Conservation (phyloP, 2,888 invertebrate species). For the Merodon equestris region DNA sequence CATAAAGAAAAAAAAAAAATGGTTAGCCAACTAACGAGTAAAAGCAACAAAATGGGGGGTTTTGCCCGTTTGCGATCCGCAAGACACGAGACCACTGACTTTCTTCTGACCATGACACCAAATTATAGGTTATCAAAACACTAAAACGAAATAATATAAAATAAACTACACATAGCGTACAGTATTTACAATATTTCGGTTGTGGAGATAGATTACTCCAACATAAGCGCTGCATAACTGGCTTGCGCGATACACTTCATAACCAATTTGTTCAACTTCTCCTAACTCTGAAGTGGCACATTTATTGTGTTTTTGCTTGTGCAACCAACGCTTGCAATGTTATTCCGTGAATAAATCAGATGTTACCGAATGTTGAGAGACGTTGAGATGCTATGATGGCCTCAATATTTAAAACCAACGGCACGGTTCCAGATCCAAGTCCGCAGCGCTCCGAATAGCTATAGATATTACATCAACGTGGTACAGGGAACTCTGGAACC, state of each 20-base stretch:
- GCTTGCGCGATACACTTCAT: constrained; percentile 9
- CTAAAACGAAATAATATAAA: constrained; percentile 44
- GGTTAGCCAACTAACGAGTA: no score
- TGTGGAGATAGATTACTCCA: constrained; percentile 53
- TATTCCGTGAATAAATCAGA: constrained; percentile 51
- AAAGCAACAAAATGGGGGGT: no score
- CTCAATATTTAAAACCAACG: constrained; percentile 43
- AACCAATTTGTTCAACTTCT: constrained; percentile 16
- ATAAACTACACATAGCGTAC: constrained; percentile 47
- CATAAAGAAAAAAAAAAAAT: no score
- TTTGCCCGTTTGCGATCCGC: no score
- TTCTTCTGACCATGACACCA: no score
- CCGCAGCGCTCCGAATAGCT: constrained; percentile 30
- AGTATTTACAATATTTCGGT: constrained; percentile 8
- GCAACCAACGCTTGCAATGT: constrained; percentile 57
- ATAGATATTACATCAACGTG: constrained; percentile 49
- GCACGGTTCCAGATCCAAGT: constrained; percentile 18
- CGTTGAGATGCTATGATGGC: constrained; percentile 60
- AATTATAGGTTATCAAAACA: neutral
- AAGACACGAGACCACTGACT: no score
- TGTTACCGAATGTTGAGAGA: constrained; percentile 60
- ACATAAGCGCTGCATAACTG: constrained; percentile 29
- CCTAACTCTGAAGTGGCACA: constrained; percentile 31
- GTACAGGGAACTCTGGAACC: constrained; percentile 41
- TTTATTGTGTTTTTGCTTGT: constrained; percentile 37